Conservation (phyloP, 2,888 invertebrate species). For the Aporophyla lueneburgensis region DNA sequence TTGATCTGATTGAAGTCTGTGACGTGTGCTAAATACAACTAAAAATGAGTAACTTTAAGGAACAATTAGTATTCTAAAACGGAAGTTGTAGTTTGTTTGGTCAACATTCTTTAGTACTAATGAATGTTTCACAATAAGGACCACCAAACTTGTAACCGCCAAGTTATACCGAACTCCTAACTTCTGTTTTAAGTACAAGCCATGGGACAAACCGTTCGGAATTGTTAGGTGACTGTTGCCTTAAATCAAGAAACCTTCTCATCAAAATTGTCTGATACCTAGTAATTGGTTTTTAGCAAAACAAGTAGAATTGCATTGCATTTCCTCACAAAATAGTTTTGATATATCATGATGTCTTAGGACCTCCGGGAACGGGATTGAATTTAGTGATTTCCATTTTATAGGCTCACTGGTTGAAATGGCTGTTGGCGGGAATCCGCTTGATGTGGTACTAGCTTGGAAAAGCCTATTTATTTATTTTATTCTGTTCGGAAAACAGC, state of each 20-base stretch:
- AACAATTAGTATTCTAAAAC: background rate
- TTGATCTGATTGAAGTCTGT: no score
- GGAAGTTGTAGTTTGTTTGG: background rate
- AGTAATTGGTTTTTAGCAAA: no score
- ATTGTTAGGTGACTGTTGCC: no score
- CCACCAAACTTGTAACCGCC: background rate
- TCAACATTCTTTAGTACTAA: background rate
- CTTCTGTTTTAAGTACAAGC: background rate
- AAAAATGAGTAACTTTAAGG: background rate
- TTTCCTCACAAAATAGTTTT: no score
- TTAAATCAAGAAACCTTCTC: no score
- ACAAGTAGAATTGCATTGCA: no score
- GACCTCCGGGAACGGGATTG: no score
- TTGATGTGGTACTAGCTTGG: background rate
- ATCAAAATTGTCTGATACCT: no score
- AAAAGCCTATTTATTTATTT: background rate
- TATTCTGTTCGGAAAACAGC: background rate
- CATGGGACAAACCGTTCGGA: no score
- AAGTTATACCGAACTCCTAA: slow-evolving; percentile 1
- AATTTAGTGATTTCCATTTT: background rate
- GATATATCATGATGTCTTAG: background rate
- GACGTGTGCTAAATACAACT: no score
- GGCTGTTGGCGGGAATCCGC: background rate
- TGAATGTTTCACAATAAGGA: background rate
- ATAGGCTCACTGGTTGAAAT: background rate